Percentiles rank a stretch among this genome's conserved stretches.
Conservation (phyloP, 1,140 invertebrate genomes). For the Orchestia grillus region DNA sequence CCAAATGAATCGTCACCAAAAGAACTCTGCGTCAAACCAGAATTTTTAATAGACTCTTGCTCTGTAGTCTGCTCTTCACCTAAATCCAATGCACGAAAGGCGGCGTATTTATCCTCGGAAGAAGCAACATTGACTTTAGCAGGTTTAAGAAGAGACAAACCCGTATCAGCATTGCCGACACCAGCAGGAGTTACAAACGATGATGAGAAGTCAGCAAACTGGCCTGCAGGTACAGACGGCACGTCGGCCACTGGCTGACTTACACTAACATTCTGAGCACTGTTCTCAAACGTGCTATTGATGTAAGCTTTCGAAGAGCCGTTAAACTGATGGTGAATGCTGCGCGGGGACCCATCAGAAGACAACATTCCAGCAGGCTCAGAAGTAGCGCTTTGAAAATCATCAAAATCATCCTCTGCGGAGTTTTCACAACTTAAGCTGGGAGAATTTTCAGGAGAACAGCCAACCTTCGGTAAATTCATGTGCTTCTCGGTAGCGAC, state of each 20-base stretch:
- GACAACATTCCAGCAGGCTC: constrained; percentile 43
- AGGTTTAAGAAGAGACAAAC: background rate
- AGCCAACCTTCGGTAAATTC: constrained; percentile 20
- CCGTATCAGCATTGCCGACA: background rate
- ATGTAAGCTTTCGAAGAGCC: background rate
- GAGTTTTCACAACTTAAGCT: constrained; percentile 3
- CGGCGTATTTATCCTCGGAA: constrained; percentile 6
- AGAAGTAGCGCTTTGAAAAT: constrained; percentile 45
- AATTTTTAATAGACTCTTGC: background rate
- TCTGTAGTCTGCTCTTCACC: background rate
- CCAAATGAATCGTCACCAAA: constrained; percentile 26
- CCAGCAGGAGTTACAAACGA: background rate
- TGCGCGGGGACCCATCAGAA: constrained; percentile 26
- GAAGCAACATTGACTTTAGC: background rate
- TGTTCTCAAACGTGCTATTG: background rate
- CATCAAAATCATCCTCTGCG: constrained; percentile 46
- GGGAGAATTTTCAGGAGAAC: constrained; percentile 46
- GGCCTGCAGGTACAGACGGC: background rate
- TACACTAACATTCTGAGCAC: background rate
- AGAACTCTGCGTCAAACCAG: background rate
- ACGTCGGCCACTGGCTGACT: background rate
- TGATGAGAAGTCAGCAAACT: background rate
- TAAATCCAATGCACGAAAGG: background rate
- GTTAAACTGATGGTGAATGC: background rate
- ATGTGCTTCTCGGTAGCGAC: background rate